These are phyloP conservation scores for Scotopteryx bipunctaria DNA, from an alignment of 2,888 invertebrate species.

Conservation along the genomic window DNA sequence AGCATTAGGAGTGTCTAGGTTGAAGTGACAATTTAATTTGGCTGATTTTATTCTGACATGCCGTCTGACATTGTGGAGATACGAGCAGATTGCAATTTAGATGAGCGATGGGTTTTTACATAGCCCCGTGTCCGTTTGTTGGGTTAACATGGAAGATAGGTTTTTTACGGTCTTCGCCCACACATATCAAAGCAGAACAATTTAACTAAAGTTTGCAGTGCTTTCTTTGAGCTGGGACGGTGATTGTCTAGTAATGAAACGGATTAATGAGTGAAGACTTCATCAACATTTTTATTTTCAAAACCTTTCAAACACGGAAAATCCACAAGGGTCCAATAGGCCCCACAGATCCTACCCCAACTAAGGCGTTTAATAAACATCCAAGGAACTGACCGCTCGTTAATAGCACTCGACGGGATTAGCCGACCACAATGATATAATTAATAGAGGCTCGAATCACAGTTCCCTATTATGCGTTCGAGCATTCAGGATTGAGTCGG, in stretches of 20 bases:
- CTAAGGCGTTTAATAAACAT: slow-evolving; percentile 76
- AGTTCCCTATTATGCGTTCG: slow-evolving; percentile 50
- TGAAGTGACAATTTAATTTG: slow-evolving; percentile 60
- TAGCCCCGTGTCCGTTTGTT: not conserved
- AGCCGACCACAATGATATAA: slow-evolving; percentile 76
- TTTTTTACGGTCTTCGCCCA: no score
- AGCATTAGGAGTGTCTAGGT: slow-evolving; percentile 52
- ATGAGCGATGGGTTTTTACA: not conserved
- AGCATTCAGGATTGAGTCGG: slow-evolving; percentile 10
- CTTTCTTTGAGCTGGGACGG: no score
- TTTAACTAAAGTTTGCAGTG: no score
- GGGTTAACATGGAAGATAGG: not conserved
- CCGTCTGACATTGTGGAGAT: slow-evolving; percentile 12
- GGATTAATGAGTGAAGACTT: no score
- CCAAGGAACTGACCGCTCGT: slow-evolving; percentile 78
- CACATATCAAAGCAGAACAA: no score
- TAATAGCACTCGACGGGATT: slow-evolving; percentile 73
- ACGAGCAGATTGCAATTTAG: slow-evolving; percentile 15
- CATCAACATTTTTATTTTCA: no score
- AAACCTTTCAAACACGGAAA: no score
- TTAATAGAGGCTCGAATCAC: slow-evolving; percentile 79
- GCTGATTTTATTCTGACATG: slow-evolving; percentile 40
- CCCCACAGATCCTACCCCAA: slow-evolving; percentile 35
- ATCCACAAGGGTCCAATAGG: no score
- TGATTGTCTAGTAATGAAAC: no score